A percentile compares a stretch with the other conserved stretches of the same genome.
phyloP scores from a whole-genome alignment of 2,797 vertebrate species.

The Euthynnus affinis region DNA sequence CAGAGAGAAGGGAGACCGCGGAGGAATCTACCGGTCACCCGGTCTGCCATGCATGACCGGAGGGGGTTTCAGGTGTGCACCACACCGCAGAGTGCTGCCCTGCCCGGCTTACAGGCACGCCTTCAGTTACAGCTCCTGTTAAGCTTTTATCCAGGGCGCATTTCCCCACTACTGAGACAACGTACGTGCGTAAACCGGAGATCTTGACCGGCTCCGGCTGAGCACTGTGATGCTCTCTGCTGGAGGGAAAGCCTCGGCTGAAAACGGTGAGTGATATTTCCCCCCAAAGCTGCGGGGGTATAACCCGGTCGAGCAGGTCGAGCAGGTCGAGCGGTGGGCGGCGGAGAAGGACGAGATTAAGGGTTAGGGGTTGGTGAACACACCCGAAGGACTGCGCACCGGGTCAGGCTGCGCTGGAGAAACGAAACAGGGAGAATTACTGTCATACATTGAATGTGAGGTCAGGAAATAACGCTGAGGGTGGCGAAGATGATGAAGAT shows the following conservation, averaged over 20 bases:
- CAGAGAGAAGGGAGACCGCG: constrained; percentile 10
- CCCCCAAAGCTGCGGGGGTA: constrained; percentile 3
- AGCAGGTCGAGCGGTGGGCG: not conserved
- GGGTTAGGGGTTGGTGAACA: constrained; percentile 19
- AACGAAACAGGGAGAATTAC: not conserved
- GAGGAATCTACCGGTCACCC: constrained; percentile 8
- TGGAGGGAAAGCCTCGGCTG: not conserved
- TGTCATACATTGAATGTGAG: not conserved
- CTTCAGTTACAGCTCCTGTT: constrained; percentile 28
- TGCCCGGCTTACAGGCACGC: constrained; percentile 20
- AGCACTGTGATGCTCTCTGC: not conserved
- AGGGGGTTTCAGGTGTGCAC: constrained; percentile 45
- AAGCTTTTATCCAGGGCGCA: constrained; percentile 18
- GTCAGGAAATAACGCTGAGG: not conserved
- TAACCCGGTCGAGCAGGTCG: not conserved
- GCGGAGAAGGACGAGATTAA: constrained; percentile 16
- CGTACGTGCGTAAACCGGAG: constrained; percentile 18
- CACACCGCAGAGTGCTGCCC: constrained; percentile 31
- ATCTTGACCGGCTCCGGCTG: not conserved
- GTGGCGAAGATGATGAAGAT: not conserved
- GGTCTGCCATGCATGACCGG: constrained; percentile 3
- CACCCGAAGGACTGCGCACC: constrained; percentile 12
- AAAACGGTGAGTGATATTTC: constrained; percentile 12
- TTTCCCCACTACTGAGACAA: not conserved
- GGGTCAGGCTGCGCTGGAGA: constrained; percentile 40